Evolutionary conservation across 2,888 invertebrate genomes (phyloP).

Genomic region (Horisme vitalbata): DNA sequence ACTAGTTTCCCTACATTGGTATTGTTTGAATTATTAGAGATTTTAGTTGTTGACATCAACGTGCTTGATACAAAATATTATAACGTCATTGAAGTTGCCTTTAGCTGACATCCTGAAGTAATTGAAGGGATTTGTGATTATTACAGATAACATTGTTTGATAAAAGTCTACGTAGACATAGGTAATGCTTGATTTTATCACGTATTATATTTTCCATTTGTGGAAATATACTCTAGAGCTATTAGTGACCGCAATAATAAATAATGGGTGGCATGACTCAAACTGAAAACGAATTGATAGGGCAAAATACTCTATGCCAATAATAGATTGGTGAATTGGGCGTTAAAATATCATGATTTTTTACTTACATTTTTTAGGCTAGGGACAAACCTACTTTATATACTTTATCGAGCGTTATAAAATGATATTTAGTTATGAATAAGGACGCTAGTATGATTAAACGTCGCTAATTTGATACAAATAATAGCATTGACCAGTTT

Average conservation of each 20-base stretch:
- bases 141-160: slow-evolving; percentile 3
- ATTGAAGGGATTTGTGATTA: slow-evolving; percentile 8
- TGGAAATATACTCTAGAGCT: slow-evolving; percentile 14
- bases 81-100: background rate
- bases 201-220: slow-evolving; percentile 8
- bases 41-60: slow-evolving; percentile 37
- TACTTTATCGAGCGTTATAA: too few species aligned
- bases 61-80: slow-evolving; percentile 11
- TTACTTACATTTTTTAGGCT: too few species aligned
- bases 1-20: slow-evolving; percentile 47
- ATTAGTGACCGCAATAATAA: background rate
- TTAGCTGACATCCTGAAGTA: background rate
- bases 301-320: background rate
- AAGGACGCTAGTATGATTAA: too few species aligned
- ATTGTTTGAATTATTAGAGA: slow-evolving; percentile 39
- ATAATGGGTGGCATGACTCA: background rate
- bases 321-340: too few species aligned
- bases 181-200: background rate
- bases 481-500: slow-evolving; percentile 38
- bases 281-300: background rate
- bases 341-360: too few species aligned
- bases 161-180: background rate
- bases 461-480: background rate
- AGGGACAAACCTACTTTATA: too few species aligned
- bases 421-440: too few species aligned